Evolutionary conservation across 1,140 invertebrate species (phyloP), one percentile per base, ranked within the genome.

Genomic region (Pomacea maculata): DNA sequence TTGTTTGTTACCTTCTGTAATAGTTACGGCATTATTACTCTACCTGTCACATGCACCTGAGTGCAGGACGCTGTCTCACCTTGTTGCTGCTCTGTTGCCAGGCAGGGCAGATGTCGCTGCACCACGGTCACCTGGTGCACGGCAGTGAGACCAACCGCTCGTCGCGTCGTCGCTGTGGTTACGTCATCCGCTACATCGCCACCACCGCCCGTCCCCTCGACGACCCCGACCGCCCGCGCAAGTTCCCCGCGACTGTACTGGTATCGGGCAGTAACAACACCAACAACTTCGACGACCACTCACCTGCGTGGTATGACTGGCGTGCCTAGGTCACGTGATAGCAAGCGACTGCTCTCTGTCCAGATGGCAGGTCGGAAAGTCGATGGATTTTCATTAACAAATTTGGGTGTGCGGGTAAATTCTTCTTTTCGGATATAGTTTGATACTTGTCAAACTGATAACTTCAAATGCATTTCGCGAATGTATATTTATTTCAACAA

Each of bases 91-190:
- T n/a, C 52, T 68, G n/a, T 25, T 25, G 21, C 10, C 67, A 78
- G 71, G 85, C 87, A 4, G 87, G 87, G 1, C 84, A 87, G 78
- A 85, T 86, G 84, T 88, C 86, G 25, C 79, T 87, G 10, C 87
- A 88, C 70, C 83, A 86, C 67, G 87, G 87, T 15, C 83, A 83
- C 54, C 72, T 87, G 7, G 82, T 88, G 17, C 87, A 88, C 78
- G 87, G 87, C 73, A 87, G 86, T 64, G 82, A 83, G 25, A 83
- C 86, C 55, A 88, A 88, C 82, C 80, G 68, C 21, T 87, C 86
- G 19, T 57, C 64, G 11, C 82, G 84, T 21, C 80, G 87, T 0
- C 67, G 87, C 25, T 88, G 87, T 79, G 87, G 87, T 34, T 88
- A 80, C 80, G 87, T 88, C 82, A 86, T 88, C 65, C 83, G 87